Base-by-base conservation (phyloP, 2,113 vertebrate genomes). In the Aspidoscelis tigris region DNA sequence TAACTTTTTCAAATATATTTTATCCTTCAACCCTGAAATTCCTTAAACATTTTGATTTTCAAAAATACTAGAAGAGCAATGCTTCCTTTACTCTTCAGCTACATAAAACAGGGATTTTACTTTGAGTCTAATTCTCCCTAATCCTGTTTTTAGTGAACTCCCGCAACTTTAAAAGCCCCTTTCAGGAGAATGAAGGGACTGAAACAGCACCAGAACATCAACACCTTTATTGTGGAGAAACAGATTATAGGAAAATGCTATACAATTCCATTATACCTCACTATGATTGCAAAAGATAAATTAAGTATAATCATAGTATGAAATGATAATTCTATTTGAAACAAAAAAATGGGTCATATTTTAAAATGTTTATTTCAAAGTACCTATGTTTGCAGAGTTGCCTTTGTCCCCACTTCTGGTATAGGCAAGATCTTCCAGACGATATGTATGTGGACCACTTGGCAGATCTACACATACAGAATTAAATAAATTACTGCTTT, bases 381-480 rank as follows among this genome's bases (percentile, higher is more conserved):
- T 95, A 97, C 97, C 97, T 85, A 97, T 97, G 88, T 98, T 98
- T 44, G 96, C 96, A 22, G 94, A 95, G 92, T 97, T 97, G 88
- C 96, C 97, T 93, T 98, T 98, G 94, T 98, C 96, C 74, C 97
- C 96, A 33, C 97, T 98, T 90, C 97, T 93, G 0, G 96, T 96
- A 87, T 93, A 98, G 50, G 97, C 97, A 84, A 99, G 93, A 20
- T 97, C 96, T 92, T 98, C 97, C 90, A 98, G 93, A 18, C 96
- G 92, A 9, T 96, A 98, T 26, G 90, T 94, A 88, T 97, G 95
- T 0, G 95, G 95, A 33, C 97, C 97, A 26, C 93, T 95, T 84
- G 97, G 97, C 69, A 98, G 91, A 85, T 97, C 97, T 98, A 81
- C 16, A 79, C 68, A 78, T 76, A 84, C 55, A 58, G 84, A 12